Base-by-base conservation (phyloP, 37 sponge, comb jelly and placozoan species). In the Ianthella basta region DNA sequence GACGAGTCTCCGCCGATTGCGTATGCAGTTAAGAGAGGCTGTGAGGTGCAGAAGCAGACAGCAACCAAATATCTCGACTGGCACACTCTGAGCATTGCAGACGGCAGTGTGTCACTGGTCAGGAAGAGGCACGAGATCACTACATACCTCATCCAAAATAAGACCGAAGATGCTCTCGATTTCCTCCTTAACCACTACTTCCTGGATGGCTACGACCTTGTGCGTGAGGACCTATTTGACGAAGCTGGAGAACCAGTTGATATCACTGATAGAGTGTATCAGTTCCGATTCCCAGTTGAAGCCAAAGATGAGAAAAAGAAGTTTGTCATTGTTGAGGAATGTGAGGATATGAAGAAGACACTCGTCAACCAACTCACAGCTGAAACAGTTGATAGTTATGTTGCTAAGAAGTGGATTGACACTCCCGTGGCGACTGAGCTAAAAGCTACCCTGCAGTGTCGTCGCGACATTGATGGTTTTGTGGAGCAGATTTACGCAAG, bases 211-310 rank as follows among this genome's bases (percentile, higher is more conserved):
- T 94, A 91, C 38, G 92, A 91, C 24, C 83, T 96, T 13, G 89
- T 96, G 15, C 80, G 80, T 2, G 88, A 92, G 56, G 82, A 87
- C 44, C 88, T 86, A 19, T 66, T 83, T 19, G 65, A 87, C 24
- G 97, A 96, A 72, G 84, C 83, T 36, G 94, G 91, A 59, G 94
- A 96, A 57, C 97, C 97, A 20, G 97, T 96, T n/a, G 97, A 96
- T 54, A 96, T 96, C 35, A 96, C 94, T 30, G 97, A 96, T 56
- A 59, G 91, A 15, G 83, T 94, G 56, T 96, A 96, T 65, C 97
- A 93, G 87, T 96, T 96, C 63, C 77, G 97, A 15, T 96, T 96
- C 66, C 59, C 33, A 12, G 92, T 96, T 0, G 85, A 54, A 21
- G 68, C 94, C 5, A 88, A 69, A 19, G 85, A 37, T 36, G 94